These are phyloP conservation scores for Ypsolopha sequella DNA, from an alignment of 2,888 invertebrate species.

Conservation along the genomic window DNA sequence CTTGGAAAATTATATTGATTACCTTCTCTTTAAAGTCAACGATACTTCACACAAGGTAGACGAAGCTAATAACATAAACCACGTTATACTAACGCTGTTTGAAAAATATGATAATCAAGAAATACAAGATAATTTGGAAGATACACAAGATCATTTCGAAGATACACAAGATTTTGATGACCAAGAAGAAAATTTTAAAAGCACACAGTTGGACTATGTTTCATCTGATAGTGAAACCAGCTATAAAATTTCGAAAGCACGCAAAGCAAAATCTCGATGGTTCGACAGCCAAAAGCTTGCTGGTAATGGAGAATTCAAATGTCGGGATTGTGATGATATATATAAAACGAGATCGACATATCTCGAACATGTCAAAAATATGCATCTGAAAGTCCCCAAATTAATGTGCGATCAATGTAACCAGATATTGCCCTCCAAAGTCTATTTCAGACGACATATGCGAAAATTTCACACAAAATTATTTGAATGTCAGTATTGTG, in stretches of 20 bases:
- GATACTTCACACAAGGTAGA: too few relatives aligned
- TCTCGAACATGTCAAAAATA: not conserved
- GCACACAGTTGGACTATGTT: too few relatives aligned
- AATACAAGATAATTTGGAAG: not conserved
- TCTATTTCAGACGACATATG: not conserved
- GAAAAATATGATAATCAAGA: too few relatives aligned
- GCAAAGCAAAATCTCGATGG: not conserved
- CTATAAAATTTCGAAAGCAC: too few relatives aligned
- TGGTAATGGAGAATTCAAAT: not conserved
- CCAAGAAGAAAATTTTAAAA: too few relatives aligned
- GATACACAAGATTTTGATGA: not conserved
- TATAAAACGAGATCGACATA: not conserved
- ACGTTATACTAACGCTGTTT: too few relatives aligned
- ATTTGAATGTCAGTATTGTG: too few relatives aligned
- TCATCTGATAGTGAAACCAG: too few relatives aligned
- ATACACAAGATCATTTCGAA: not conserved
- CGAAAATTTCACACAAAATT: too few relatives aligned
- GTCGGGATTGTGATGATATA: not conserved
- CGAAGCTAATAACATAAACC: too few relatives aligned
- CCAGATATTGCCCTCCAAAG: not conserved
- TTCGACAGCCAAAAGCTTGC: not conserved
- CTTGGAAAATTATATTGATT: too few relatives aligned
- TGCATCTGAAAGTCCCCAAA: not conserved
- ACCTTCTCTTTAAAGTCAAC: too few relatives aligned
- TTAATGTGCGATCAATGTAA: not conserved